Percentiles rank a stretch among this genome's conserved stretches.
These are phyloP conservation scores for Drosophila melanosoma DNA, from an alignment of 2,888 invertebrate species.

Conservation along the genomic window DNA sequence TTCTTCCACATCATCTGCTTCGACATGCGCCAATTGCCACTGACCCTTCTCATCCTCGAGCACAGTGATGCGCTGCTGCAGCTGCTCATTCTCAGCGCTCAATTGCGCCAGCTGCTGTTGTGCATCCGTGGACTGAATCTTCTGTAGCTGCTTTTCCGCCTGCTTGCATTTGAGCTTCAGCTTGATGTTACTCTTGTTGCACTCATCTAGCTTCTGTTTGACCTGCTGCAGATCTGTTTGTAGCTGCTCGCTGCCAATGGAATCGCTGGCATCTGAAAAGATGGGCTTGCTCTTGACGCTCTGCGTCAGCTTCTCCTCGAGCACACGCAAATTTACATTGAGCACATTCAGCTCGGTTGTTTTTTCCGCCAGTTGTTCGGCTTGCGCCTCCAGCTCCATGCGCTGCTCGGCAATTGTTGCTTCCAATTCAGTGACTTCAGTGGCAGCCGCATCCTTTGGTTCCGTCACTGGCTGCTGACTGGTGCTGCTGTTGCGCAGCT, in stretches of 20 bases:
- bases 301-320: slow-evolving; percentile 83
- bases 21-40: slow-evolving; percentile 88
- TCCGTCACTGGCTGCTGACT: slow-evolving; percentile 75
- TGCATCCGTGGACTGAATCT: slow-evolving; percentile 88
- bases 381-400: slow-evolving; percentile 86
- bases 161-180: slow-evolving; percentile 88
- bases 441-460: slow-evolving; percentile 81
- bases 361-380: slow-evolving; percentile 86
- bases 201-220: slow-evolving; percentile 90
- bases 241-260: slow-evolving; percentile 65
- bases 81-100: slow-evolving; percentile 87
- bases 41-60: slow-evolving; percentile 96
- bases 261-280: slow-evolving; percentile 69
- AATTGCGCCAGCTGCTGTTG: slow-evolving; percentile 89
- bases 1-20: slow-evolving; percentile 50
- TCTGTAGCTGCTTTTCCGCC: slow-evolving; percentile 90
- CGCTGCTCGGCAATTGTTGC: slow-evolving; percentile 85
- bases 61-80: slow-evolving; percentile 92
- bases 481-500: slow-evolving; percentile 31
- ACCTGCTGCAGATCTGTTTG: slow-evolving; percentile 85
- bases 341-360: slow-evolving; percentile 86
- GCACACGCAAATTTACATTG: slow-evolving; percentile 85
- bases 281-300: slow-evolving; percentile 77
- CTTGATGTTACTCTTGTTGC: slow-evolving; percentile 87
- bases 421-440: slow-evolving; percentile 82